These are phyloP conservation scores for Synergus japonicus DNA, from an alignment of 2,888 invertebrate genomes.

Conservation along the genomic window DNA sequence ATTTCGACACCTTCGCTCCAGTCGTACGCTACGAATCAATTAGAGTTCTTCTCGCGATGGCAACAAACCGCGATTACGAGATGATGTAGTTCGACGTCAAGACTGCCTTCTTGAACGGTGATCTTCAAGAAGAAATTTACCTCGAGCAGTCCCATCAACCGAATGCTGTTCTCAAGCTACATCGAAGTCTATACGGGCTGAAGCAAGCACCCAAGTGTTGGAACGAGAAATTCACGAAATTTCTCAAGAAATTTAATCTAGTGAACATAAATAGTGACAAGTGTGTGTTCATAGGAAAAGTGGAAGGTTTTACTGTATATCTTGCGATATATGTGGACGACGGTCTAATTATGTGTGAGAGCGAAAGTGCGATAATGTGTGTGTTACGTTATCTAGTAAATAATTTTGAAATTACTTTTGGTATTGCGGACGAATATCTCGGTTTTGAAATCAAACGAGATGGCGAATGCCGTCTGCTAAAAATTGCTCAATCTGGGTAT, in stretches of 20 bases:
- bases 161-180: slow-evolving; percentile 20
- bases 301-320: neutral
- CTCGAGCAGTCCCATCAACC: neutral
- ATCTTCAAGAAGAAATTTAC: slow-evolving; percentile 30
- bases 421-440: too few species aligned
- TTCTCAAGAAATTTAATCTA: neutral
- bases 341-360: too few species aligned
- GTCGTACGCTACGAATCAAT: slow-evolving; percentile 40
- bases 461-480: too few species aligned
- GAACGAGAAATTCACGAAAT: slow-evolving; percentile 24
- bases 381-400: too few species aligned
- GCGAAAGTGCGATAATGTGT: too few species aligned
- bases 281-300: too few species aligned
- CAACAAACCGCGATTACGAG: slow-evolving; percentile 28
- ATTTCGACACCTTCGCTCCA: too few species aligned
- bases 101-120: slow-evolving; percentile 25
- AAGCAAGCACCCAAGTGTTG: slow-evolving; percentile 37
- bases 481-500: too few species aligned
- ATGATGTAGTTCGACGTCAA: slow-evolving; percentile 30
- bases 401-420: too few species aligned
- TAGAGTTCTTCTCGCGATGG: slow-evolving; percentile 17
- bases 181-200: slow-evolving; percentile 36
- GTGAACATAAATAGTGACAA: neutral
- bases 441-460: too few species aligned
- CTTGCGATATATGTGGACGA: too few species aligned